Evolutionary conservation across 2,888 invertebrate genomes (phyloP).

Genomic region (Eueremaeus valkanovi): DNA sequence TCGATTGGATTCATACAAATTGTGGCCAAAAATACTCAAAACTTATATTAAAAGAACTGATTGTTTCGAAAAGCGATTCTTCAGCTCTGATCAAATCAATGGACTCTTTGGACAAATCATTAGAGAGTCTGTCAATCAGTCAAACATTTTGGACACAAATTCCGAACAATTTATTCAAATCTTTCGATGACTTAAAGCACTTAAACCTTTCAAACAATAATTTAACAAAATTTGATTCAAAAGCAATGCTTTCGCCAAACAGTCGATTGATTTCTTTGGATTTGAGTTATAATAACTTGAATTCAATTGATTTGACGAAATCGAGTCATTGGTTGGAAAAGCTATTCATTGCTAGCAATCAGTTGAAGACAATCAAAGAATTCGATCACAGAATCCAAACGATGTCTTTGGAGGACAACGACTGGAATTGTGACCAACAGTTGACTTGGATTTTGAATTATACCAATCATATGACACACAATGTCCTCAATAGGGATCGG

Average conservation of each 20-base stretch:
- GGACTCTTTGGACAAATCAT: neutral
- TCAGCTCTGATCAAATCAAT: neutral
- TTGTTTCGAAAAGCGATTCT: constrained; percentile 9
- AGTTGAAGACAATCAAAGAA: constrained; percentile 7
- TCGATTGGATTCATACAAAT: neutral
- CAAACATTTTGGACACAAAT: constrained; percentile 2
- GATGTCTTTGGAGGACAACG: constrained; percentile 39
- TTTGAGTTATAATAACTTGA: constrained; percentile 31
- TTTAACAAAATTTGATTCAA: constrained; percentile 24
- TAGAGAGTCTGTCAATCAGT: neutral
- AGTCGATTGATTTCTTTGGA: constrained; percentile 29
- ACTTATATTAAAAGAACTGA: neutral
- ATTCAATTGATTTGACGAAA: constrained; percentile 23
- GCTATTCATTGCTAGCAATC: constrained; percentile 12
- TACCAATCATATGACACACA: neutral
- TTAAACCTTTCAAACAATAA: constrained; percentile 25
- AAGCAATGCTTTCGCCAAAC: neutral
- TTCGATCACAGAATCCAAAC: neutral
- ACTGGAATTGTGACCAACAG: constrained; percentile 46
- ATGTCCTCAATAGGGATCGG: constrained; percentile 10
- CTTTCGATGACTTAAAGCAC: neutral
- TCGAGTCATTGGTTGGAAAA: neutral
- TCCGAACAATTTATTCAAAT: neutral
- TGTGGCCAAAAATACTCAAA: neutral
- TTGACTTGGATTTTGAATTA: constrained; percentile 41